Evolutionary conservation across 2,888 invertebrate genomes (phyloP), one percentile per base, ranked within the genome.

Genomic region (Stenodema calcarata): DNA sequence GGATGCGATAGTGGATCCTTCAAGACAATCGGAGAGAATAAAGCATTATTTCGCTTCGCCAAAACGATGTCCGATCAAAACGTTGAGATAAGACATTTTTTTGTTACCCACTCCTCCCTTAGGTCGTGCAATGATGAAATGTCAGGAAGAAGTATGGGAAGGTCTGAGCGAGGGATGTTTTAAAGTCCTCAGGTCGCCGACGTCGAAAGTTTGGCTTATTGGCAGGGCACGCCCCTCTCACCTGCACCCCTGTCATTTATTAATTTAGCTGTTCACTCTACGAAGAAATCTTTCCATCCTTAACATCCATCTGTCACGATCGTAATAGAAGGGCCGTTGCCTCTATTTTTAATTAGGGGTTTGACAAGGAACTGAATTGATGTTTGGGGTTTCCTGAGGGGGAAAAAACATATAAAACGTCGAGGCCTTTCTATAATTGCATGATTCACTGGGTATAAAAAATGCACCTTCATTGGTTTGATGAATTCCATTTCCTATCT

Each of bases 211-310:
- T 2, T 4, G 50, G n/a, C 62, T 62, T 62, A 62, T 62, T 62
- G 23, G 62, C 23, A 62, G 44, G 78, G 28, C 28, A n/a, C 42
- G 41, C 42, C 78, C 44, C 78, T 78, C 23, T 78, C 78, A 78
- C 78, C 78, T 78, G 27, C 18, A 7, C 42, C 44, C 78, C 78
- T 78, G 78, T 78, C 78, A 78, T 78, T 78, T 78, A 78, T 78
- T 78, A 78, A 78, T 78, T 78, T 78, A 78, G 78, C 78, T 78
- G 44, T 78, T 62, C 23, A 62, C 50, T 50, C 50, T 18, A 50
- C 23, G 62, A 27, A 62, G 62, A 62, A 62, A 62, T 62, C 62
- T 27, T n/a, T 62, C 62, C 62, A 62, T 4, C 62, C 62, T 27
- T 23, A 23, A 23, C 23, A 62, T 62, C 62, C 62, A 62, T 62